A percentile compares a stretch with the other conserved stretches of the same genome.
Evolutionary conservation across 2,113 vertebrate species (phyloP).

Genomic region (Scomber scombrus): DNA sequence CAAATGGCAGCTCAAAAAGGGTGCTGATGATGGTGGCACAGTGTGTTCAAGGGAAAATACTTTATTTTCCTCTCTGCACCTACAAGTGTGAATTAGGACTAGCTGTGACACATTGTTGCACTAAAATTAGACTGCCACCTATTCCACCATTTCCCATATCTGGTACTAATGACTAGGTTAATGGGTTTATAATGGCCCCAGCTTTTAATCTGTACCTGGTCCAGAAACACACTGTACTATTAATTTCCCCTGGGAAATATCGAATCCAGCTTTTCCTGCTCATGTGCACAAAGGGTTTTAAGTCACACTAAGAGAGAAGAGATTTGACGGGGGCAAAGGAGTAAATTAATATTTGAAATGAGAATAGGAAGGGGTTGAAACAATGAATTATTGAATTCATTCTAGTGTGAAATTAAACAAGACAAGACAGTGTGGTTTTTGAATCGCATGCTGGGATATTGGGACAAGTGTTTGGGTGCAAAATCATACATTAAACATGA

Average conservation of each 20-base stretch:
- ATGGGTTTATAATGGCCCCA: constrained; percentile 79
- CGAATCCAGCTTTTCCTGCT: constrained; percentile 54
- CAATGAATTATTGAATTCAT: constrained; percentile 55
- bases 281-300: constrained; percentile 19
- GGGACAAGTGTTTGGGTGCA: constrained; percentile 2
- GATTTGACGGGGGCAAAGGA: constrained; percentile 35
- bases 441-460: constrained; percentile 9
- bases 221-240: constrained; percentile 75
- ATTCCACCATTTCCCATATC: constrained; percentile 65
- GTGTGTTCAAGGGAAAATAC: constrained; percentile 39
- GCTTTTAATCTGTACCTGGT: constrained; percentile 80
- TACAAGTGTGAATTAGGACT: constrained; percentile 41
- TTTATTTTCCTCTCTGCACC: constrained; percentile 21
- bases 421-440: constrained; percentile 26
- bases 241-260: constrained; percentile 82
- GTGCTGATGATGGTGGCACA: not conserved
- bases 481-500: constrained; percentile 15
- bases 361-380: constrained; percentile 20
- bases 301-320: constrained; percentile 30
- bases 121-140: constrained; percentile 74
- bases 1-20: not conserved
- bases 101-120: constrained; percentile 23
- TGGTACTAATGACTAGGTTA: constrained; percentile 83
- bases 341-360: constrained; percentile 55
- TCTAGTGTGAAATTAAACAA: constrained; percentile 52